Percentiles rank a stretch among this genome's conserved stretches.
Conservation (phyloP, 2,113 vertebrate species). For the Syngnathoides biaculeatus region DNA sequence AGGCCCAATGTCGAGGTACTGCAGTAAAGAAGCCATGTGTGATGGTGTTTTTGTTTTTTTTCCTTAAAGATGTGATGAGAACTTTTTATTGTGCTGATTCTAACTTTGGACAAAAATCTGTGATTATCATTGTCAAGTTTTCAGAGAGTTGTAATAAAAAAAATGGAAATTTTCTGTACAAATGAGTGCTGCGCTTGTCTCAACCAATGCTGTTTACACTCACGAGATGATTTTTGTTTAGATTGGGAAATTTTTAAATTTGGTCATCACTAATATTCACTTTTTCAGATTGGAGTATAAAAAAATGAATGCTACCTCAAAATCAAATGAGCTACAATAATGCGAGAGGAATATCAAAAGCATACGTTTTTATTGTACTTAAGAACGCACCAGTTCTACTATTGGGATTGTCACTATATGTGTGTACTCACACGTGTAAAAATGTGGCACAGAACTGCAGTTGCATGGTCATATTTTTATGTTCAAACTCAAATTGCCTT, state of each 20-base stretch:
- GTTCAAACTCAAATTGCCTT: too few relatives aligned
- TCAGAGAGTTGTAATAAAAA: constrained; percentile 69
- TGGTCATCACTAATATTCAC: background rate
- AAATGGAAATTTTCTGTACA: constrained; percentile 56
- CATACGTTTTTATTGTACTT: too few relatives aligned
- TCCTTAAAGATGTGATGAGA: constrained; percentile 62
- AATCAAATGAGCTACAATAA: too few relatives aligned
- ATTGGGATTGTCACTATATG: too few relatives aligned
- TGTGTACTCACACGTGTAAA: too few relatives aligned
- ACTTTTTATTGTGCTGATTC: constrained; percentile 60
- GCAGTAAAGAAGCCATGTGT: constrained; percentile 59
- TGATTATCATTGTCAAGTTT: constrained; percentile 58
- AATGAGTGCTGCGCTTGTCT: constrained; percentile 42
- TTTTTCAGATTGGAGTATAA: too few relatives aligned
- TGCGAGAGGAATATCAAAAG: too few relatives aligned
- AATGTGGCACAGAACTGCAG: too few relatives aligned
- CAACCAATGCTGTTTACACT: constrained; percentile 12
- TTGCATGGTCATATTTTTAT: too few relatives aligned
- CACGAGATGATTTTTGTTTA: background rate
- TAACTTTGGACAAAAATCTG: constrained; percentile 51
- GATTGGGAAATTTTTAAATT: background rate
- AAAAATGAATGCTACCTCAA: too few relatives aligned
- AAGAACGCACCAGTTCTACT: too few relatives aligned
- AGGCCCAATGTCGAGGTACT: constrained; percentile 56
- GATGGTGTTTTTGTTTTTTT: constrained; percentile 45